Conservation (phyloP, 2,888 invertebrate genomes). For the Allophyes oxyacanthae region DNA sequence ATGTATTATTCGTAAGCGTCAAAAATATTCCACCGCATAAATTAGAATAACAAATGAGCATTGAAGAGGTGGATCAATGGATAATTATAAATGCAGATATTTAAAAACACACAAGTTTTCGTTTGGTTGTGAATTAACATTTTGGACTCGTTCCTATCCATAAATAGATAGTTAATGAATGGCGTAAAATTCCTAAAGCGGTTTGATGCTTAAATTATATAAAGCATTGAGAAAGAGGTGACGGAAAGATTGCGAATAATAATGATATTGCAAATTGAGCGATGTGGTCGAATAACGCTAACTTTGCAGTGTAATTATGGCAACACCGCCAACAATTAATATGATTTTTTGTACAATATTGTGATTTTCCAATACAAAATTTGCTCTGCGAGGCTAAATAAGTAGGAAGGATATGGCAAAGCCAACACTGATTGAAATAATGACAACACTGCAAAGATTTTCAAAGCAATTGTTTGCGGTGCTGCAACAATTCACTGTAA, state of each 20-base stretch:
- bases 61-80: slow-evolving; percentile 3
- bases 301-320: slow-evolving; percentile 23
- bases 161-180: slow-evolving; percentile 8
- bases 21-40: slow-evolving; percentile 26
- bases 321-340: no score
- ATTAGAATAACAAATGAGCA: slow-evolving; percentile 10
- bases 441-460: no score
- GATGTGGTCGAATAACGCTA: no score
- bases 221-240: slow-evolving; percentile 14
- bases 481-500: no score
- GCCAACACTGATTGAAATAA: no score
- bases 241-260: slow-evolving; percentile 27
- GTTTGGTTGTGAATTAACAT: slow-evolving; percentile 28
- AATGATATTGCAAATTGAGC: not conserved
- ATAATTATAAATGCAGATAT: slow-evolving; percentile 22
- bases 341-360: no score
- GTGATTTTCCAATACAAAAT: no score
- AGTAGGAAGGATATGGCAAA: slow-evolving; percentile 10
- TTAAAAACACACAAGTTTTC: slow-evolving; percentile 18
- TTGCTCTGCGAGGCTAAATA: slow-evolving; percentile 36
- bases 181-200: slow-evolving; percentile 6
- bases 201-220: slow-evolving; percentile 12
- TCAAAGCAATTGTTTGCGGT: no score
- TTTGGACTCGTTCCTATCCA: slow-evolving; percentile 20
- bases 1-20: slow-evolving; percentile 5